A percentile compares a stretch with the other conserved stretches of the same genome.
These are phyloP conservation scores for Apodemia duryi DNA, from an alignment of 2,888 invertebrate species.

Conservation along the genomic window DNA sequence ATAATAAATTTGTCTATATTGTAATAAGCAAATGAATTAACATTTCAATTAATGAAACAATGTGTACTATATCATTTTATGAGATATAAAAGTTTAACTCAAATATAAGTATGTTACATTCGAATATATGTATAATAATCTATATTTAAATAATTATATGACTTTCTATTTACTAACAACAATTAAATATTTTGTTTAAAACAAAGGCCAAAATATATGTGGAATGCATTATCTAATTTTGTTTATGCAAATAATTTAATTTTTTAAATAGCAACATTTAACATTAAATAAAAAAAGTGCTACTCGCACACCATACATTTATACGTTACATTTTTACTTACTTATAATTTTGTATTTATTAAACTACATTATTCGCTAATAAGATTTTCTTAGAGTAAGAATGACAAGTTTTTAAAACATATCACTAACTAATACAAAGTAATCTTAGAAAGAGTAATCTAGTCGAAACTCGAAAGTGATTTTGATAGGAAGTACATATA, in stretches of 20 bases:
- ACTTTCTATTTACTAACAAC: constrained; percentile 19
- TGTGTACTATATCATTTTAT: not conserved
- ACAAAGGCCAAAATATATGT: constrained; percentile 6
- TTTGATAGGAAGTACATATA: constrained; percentile 5
- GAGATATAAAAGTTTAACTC: not conserved
- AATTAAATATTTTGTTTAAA: constrained; percentile 16
- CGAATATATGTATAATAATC: constrained; percentile 6
- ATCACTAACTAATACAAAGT: constrained; percentile 8
- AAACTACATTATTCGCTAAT: constrained; percentile 7
- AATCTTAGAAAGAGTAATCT: constrained; percentile 14
- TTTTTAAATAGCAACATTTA: constrained; percentile 39
- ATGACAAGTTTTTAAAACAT: constrained; percentile 14
- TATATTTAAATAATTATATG: constrained; percentile 18
- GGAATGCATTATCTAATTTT: constrained; percentile 18
- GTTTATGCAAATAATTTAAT: constrained; percentile 28
- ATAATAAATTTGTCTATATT: not conserved
- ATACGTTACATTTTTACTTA: constrained; percentile 38
- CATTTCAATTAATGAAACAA: not conserved
- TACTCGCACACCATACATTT: constrained; percentile 47
- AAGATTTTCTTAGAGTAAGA: constrained; percentile 15
- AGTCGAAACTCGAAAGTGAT: constrained; percentile 12
- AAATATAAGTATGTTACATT: constrained; percentile 10
- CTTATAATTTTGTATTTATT: constrained; percentile 42
- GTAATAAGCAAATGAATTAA: not conserved
- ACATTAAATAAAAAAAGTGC: constrained; percentile 47